A percentile compares a stretch with the other conserved stretches of the same genome.
These are phyloP conservation scores for Molossus molossus DNA, from an alignment of 2,797 vertebrate genomes.

Conservation along the genomic window DNA sequence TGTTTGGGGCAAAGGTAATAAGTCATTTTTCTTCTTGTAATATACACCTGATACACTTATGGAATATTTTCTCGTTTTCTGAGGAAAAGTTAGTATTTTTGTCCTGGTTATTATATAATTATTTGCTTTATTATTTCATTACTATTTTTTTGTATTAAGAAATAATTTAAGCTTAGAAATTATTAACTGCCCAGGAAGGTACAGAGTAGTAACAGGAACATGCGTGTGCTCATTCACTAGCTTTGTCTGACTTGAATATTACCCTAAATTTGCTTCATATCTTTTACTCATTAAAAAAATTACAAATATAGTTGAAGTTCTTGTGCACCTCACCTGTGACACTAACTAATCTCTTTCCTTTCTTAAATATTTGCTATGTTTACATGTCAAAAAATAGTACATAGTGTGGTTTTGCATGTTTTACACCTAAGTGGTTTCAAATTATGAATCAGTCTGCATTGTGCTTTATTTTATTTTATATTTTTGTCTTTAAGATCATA, in stretches of 20 bases:
- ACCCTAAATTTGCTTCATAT: not conserved
- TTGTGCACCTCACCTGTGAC: not conserved
- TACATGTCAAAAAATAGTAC: not conserved
- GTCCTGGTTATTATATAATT: not conserved
- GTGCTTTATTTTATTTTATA: slow-evolving; percentile 28
- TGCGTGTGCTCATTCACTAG: not conserved
- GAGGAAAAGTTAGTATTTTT: not conserved
- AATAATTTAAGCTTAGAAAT: not conserved
- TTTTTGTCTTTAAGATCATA: not conserved
- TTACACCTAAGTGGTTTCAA: not conserved
- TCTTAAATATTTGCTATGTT: not conserved
- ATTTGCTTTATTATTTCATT: slow-evolving; percentile 1
- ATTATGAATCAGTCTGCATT: not conserved
- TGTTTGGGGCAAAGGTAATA: not conserved
- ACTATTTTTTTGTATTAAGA: not conserved
- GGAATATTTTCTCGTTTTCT: not conserved
- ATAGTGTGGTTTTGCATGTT: not conserved
- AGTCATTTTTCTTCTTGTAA: not conserved
- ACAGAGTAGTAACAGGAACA: not conserved
- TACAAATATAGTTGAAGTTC: not conserved
- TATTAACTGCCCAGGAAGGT: not conserved
- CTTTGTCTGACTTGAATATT: not conserved
- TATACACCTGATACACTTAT: not conserved
- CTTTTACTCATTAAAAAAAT: slow-evolving; percentile 23
- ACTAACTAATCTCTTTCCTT: not conserved